Base-by-base conservation (phyloP, 2,888 invertebrate species). In the Petrolisthes cinctipes region DNA sequence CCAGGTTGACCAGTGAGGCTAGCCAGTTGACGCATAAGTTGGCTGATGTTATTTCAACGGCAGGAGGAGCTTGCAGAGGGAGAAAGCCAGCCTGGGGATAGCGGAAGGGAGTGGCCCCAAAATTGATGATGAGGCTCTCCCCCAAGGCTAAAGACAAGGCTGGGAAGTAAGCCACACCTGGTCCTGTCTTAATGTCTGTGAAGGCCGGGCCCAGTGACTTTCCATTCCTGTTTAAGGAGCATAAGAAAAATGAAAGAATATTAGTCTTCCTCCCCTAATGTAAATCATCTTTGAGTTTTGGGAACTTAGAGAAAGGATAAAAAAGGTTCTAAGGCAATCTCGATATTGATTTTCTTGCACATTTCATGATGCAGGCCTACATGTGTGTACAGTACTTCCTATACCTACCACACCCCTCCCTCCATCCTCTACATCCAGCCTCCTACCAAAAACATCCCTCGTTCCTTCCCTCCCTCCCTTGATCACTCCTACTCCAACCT, bases 101-200 rank as follows among this genome's bases (percentile, higher is more conserved):
- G 78, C 95, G 95, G 90, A 94, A 92, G 0, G 95, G 95, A 2
- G 94, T 94, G 57, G 94, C 94, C 76, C 97, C 97, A 92, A 97
- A 97, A 92, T 97, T 97, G 0, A 96, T 96, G 87, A 95, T 95
- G 0, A 97, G 92, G 91, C 95, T 95, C 92, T 97, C 97, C 79
- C 95, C 95, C 92, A 95, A 95, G 0, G 96, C 96, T 66, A 97
- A 92, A 23, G 96, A 96, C 0, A 97, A 95, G 0, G 96, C 95
- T 0, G 97, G 97, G 92, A 96, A 97, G 92, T 97, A 96, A 0
- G 96, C 96, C 1, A 95, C 93, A 0, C 96, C 96, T 0, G 95
- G 94, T 0, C 97, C 97, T 84, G 94, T 94, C n/a, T 95, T 93
- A 82, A 97, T 94, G 88, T 95, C 94, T 75, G 94, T 94, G 92